A percentile compares a stretch with the other conserved stretches of the same genome.
These are phyloP conservation scores for Labia minor DNA, from an alignment of 2,888 invertebrate genomes.

Conservation along the genomic window DNA sequence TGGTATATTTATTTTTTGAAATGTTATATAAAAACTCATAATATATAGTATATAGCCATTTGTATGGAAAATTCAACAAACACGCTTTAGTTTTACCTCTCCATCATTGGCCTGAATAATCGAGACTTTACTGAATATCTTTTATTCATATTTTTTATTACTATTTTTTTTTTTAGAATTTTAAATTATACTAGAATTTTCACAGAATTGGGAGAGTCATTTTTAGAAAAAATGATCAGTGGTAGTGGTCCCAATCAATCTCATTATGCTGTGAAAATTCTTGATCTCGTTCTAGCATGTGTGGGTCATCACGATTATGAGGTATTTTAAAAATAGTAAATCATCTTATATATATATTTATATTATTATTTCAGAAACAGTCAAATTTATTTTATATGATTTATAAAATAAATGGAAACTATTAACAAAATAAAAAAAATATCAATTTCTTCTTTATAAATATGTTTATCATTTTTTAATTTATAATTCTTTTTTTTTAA, in stretches of 20 bases:
- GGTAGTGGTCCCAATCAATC: slow-evolving; percentile 49
- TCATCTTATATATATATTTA: too few species aligned
- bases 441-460: not conserved
- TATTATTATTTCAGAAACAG: too few species aligned
- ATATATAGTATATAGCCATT: too few species aligned
- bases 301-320: slow-evolving; percentile 97
- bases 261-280: slow-evolving; percentile 68
- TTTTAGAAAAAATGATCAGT: slow-evolving; percentile 69
- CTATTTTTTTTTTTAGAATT: slow-evolving; percentile 23
- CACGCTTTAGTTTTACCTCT: too few species aligned
- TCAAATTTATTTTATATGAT: too few species aligned
- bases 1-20: too few species aligned
- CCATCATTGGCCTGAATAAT: too few species aligned
- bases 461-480: not conserved
- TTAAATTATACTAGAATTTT: slow-evolving; percentile 88
- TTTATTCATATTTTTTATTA: not conserved
- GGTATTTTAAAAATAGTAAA: too few species aligned
- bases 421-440: not conserved
- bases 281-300: slow-evolving; percentile 83
- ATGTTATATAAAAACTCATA: too few species aligned
- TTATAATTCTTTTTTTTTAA: too few species aligned
- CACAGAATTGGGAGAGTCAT: slow-evolving; percentile 86
- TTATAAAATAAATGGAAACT: too few species aligned
- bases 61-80: too few species aligned
- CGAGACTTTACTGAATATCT: not conserved